Evolutionary conservation across 2,888 invertebrate genomes (phyloP), one percentile per base, ranked within the genome.

Genomic region (Macroteleia sp.): DNA sequence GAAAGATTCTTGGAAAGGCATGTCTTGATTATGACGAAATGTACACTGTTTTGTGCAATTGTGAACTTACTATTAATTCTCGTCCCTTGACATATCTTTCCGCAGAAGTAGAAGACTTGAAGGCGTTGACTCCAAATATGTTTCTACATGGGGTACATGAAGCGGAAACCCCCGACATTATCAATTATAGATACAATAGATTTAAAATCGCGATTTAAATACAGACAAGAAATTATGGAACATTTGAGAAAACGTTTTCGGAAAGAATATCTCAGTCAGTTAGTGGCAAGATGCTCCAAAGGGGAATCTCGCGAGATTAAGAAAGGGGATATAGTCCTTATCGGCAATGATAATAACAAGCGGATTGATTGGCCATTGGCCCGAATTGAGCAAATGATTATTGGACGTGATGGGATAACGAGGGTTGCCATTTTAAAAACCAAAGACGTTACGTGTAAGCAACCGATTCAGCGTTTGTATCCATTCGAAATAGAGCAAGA

Each of bases 41-140:
- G 48, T n/a, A 16, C 10, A 89, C 87, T 0, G 61, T 85, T 0
- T 30, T 89, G 3, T 81, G 80, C 28, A 85, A 91, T 62, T 84
- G 85, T 39, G 90, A 91, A 76, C 71, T 81, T 1, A 77, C 82
- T 0, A 44, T 91, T 6, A 91, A 91, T 80, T 81, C 86, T 0
- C 77, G 90, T 64, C 90, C 90, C 10, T 73, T 91, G 16, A 89
- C 86, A 14, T 87, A 82, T 20, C 32, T 81, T 32, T 74, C 81
- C 1, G 74, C 77, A 0, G 62, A 62, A 16, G 14, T 64, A 36
- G 54, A 81, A 6, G 84, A 87, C 16, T 64, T 82, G 6, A 61
- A 39, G 5, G 64, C 82, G 1, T 41, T 82, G 28, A 75, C 79
- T 1, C 79, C 81, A 1, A 70, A 50, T 0, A 81, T 79, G 75